These are phyloP conservation scores for Epirrita christyi DNA, from an alignment of 2,888 invertebrate species.

Conservation along the genomic window DNA sequence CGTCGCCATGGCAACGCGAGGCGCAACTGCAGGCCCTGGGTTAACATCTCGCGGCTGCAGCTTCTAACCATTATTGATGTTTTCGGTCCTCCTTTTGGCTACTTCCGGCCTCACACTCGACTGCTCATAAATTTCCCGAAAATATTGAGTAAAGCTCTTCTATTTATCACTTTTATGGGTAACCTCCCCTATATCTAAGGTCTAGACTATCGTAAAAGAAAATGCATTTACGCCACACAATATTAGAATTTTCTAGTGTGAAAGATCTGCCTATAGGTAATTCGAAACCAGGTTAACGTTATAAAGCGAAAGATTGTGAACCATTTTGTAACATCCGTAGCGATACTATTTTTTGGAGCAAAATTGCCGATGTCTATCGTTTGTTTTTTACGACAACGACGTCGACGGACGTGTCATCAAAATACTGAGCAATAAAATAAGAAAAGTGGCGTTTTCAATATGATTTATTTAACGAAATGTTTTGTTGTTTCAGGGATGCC, in stretches of 20 bases:
- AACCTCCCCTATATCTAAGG: constrained; percentile 56
- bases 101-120: constrained; percentile 59
- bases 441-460: no score
- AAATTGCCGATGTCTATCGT: constrained; percentile 34
- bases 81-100: constrained; percentile 55
- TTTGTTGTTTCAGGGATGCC: constrained; percentile 90
- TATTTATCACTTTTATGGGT: constrained; percentile 71
- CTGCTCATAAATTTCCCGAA: constrained; percentile 62
- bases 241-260: constrained; percentile 38
- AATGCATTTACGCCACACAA: constrained; percentile 55
- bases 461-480: constrained; percentile 23
- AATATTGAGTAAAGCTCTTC: constrained; percentile 68
- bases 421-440: neutral
- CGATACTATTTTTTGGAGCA: constrained; percentile 36
- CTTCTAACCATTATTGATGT: constrained; percentile 70
- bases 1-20: constrained; percentile 66
- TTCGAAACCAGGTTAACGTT: constrained; percentile 28
- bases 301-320: constrained; percentile 36
- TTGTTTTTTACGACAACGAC: constrained; percentile 33
- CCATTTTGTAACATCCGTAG: constrained; percentile 35
- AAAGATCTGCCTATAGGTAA: constrained; percentile 32
- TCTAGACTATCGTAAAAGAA: constrained; percentile 52
- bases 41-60: constrained; percentile 65
- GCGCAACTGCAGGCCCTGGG: constrained; percentile 57
- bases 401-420: constrained; percentile 22